Base-by-base conservation (phyloP, 2,113 vertebrate genomes). In the Origma solitaria region DNA sequence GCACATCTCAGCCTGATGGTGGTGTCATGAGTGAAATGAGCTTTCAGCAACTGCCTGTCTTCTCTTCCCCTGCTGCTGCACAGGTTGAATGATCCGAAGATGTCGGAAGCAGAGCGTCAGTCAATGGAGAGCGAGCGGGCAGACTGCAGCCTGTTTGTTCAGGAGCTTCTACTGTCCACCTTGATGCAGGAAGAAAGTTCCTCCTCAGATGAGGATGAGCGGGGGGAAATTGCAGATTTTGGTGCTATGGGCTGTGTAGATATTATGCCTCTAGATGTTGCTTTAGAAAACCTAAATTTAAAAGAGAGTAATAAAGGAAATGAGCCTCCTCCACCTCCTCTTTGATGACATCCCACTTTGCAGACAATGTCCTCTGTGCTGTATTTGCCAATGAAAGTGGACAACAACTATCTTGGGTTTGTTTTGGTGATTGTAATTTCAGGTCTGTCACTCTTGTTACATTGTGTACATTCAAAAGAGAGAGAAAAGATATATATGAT, bases 281-380 rank as follows among this genome's bases (percentile, higher is more conserved):
- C 99, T 97, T 97, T 99, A 99, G 99, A 99, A 98, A 99, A 99
- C 97, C 99, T 99, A 97, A 99, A 99, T 98, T 98, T 99, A 96
- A 98, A 98, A 98, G 99, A 99, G 99, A 98, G 98, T 98, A 99
- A 98, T 98, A 98, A 98, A 98, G 98, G 98, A 98, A 99, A 99
- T 62, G 99, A 99, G 99, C 99, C 99, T 98, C 99, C 99, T 95
- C 98, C 99, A 98, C 99, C 99, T 98, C 99, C 99, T 99, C 99
- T 99, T 99, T 99, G 99, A 99, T 99, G 99, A 98, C 98, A 98
- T 98, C 98, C 97, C 98, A 98, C 97, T 98, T 95, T 97, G 98
- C 98, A 99, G 99, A 99, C 99, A 99, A 96, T 99, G 99, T 99
- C 99, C 99, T 99, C 99, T 99, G 98, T 99, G 99, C 99, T 99